Percentiles rank a stretch among this genome's conserved stretches.
phyloP scores from a whole-genome alignment of 2,113 vertebrate genomes.

The Lepidothrix coronata region DNA sequence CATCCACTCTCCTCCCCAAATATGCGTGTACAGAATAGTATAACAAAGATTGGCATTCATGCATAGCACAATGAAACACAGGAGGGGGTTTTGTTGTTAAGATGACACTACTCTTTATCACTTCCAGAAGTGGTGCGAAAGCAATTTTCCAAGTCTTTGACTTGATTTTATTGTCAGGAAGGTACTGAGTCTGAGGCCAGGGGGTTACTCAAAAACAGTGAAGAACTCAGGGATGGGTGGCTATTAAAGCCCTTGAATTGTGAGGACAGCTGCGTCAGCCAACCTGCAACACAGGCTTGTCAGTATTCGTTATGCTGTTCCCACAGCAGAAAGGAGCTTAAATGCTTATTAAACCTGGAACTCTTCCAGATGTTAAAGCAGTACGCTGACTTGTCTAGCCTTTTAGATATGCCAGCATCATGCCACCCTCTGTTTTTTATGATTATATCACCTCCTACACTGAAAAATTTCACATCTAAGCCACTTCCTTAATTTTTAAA shows the following conservation, averaged over 20 bases:
- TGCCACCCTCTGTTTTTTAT: not conserved
- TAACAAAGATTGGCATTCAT: conserved; percentile 21
- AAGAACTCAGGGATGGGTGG: not conserved
- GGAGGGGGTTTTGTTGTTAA: not conserved
- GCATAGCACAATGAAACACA: not conserved
- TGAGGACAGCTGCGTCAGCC: conserved; percentile 4
- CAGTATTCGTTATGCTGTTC: not conserved
- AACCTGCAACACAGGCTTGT: conserved; percentile 30
- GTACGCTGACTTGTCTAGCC: not conserved
- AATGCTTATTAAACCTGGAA: conserved; percentile 19
- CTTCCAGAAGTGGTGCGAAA: conserved; percentile 28
- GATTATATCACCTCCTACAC: not conserved
- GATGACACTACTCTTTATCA: conserved; percentile 15
- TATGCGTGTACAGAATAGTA: not conserved
- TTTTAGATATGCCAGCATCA: not conserved
- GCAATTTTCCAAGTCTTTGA: conserved; percentile 18
- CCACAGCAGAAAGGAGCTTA: conserved; percentile 32
- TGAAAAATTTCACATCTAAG: not conserved
- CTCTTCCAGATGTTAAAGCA: conserved; percentile 7
- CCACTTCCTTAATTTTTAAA: not conserved
- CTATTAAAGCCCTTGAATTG: conserved; percentile 2
- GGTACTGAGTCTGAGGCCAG: not conserved
- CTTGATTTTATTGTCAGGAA: not conserved
- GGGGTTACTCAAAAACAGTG: not conserved
- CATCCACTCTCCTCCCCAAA: not conserved